phyloP scores from a whole-genome alignment of 2,888 invertebrate genomes.

The Drosophila recens region DNA sequence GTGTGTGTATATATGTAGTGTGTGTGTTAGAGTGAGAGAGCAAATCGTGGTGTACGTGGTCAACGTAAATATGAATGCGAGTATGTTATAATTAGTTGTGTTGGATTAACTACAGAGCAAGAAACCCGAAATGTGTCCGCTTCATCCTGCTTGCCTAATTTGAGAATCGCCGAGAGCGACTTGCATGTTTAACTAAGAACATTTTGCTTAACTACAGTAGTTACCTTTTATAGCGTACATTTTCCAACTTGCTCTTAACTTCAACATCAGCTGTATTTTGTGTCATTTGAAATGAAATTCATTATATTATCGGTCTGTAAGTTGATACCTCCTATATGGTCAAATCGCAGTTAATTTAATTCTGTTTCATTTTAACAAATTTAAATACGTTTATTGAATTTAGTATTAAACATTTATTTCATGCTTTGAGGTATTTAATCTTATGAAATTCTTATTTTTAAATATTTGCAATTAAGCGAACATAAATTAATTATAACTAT shows the following conservation, averaged over 20 bases:
- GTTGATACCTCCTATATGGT: not conserved
- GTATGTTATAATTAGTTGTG: slow-evolving; percentile 23
- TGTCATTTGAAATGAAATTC: not conserved
- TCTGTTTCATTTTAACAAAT: not conserved
- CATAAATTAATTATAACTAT: too few relatives aligned
- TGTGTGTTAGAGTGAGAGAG: not conserved
- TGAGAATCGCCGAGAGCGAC: slow-evolving; percentile 13
- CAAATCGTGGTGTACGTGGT: not conserved
- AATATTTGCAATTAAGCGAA: too few relatives aligned
- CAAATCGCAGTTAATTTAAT: not conserved
- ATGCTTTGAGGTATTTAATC: not conserved
- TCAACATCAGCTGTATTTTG: not conserved
- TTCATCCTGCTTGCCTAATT: not conserved
- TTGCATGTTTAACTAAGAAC: slow-evolving; percentile 1
- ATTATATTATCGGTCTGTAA: not conserved
- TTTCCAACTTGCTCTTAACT: not conserved
- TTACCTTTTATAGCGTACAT: not conserved
- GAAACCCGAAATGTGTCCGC: not conserved
- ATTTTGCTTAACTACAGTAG: not conserved
- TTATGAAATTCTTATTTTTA: too few relatives aligned
- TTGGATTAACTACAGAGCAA: slow-evolving; percentile 12
- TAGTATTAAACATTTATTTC: not conserved
- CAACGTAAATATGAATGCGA: slow-evolving; percentile 17
- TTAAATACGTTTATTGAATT: not conserved
- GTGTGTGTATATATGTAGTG: not conserved